Evolutionary conservation across 2,888 invertebrate species (phyloP), one percentile per base, ranked within the genome.

Genomic region (Enoplolaimus lenunculus): DNA sequence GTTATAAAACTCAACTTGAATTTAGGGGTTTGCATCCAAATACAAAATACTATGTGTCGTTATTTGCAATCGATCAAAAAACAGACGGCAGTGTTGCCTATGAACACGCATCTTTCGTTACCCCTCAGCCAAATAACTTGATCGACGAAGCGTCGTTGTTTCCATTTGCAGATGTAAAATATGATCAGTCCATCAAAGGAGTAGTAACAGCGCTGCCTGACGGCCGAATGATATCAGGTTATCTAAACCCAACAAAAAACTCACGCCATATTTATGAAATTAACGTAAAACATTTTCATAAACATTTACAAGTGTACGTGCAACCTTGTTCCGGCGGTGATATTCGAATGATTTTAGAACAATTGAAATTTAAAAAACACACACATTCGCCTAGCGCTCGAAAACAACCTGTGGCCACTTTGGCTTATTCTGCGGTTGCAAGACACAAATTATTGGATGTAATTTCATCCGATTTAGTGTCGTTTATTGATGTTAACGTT

Each of bases 371-470:
- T n/a, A n/a, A n/a, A n/a, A n/a, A n/a, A n/a, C n/a, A n/a, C n/a
- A n/a, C n/a, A n/a, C n/a, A n/a, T n/a, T n/a, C n/a, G n/a, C n/a
- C n/a, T n/a, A n/a, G n/a, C n/a, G n/a, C n/a, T n/a, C n/a, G n/a
- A n/a, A n/a, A n/a, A n/a, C n/a, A n/a, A n/a, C n/a, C n/a, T n/a
- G n/a, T n/a, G n/a, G n/a, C n/a, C n/a, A n/a, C n/a, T n/a, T n/a
- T n/a, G n/a, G n/a, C n/a, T n/a, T n/a, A n/a, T n/a, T n/a, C n/a
- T n/a, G n/a, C n/a, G n/a, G n/a, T n/a, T n/a, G n/a, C n/a, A n/a
- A n/a, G n/a, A n/a, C n/a, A n/a, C n/a, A 80, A 68, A 79, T 80
- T 60, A 75, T 75, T 67, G 73, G 74, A 66, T 79, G 81, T 73
- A 77, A 77, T 73, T 79, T 77, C 64, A n/a, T 31, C 30, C 7